Conservation (phyloP, 2,113 vertebrate genomes). For the Heptranchias perlo region DNA sequence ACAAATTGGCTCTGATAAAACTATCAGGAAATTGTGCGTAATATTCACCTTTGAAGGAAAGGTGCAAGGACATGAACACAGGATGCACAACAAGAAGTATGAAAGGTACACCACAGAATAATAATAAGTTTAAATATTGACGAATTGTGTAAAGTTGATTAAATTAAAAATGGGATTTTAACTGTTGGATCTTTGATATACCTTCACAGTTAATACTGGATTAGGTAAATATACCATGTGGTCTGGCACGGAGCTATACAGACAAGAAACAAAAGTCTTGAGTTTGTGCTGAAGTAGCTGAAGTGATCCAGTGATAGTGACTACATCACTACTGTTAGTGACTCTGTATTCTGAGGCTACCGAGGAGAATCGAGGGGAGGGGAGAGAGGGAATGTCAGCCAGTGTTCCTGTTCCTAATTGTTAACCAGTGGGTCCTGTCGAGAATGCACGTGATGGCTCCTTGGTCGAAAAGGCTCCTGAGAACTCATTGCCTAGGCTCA, state of each 20-base stretch:
- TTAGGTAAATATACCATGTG: neutral
- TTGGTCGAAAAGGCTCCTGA: neutral
- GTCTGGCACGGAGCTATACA: neutral
- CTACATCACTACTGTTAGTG: neutral
- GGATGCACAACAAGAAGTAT: neutral
- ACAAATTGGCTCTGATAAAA: neutral
- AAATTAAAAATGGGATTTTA: neutral
- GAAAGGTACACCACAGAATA: neutral
- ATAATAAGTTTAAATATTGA: neutral
- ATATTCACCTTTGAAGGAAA: neutral
- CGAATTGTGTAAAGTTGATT: neutral
- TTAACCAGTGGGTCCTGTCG: neutral
- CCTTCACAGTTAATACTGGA: neutral
- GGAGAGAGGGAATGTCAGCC: neutral
- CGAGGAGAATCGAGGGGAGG: neutral
- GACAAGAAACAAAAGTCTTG: neutral
- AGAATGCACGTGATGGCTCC: neutral
- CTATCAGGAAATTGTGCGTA: neutral
- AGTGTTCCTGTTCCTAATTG: neutral
- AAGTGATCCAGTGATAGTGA: neutral
- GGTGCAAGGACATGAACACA: neutral
- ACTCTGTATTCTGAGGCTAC: neutral
- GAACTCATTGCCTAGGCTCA: neutral
- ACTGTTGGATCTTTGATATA: neutral
- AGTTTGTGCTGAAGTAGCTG: neutral